Evolutionary conservation across 2,888 invertebrate species (phyloP).

Genomic region (Aromia moschata): DNA sequence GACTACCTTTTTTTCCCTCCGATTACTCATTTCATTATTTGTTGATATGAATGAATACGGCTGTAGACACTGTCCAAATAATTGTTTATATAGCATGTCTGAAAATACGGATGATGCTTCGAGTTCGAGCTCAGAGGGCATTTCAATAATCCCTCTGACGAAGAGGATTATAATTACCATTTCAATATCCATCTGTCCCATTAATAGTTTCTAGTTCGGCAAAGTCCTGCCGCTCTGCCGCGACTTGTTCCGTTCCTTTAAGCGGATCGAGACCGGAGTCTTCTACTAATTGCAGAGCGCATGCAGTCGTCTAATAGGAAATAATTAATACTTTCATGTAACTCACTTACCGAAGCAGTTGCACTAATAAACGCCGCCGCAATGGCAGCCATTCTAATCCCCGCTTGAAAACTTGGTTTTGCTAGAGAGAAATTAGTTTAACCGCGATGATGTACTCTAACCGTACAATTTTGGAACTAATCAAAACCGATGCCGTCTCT

Average conservation of each 20-base stretch:
- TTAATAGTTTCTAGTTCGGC: neutral
- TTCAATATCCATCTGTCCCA: neutral
- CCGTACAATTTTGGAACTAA: slow-evolving; percentile 47
- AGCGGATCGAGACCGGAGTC: neutral
- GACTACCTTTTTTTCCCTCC: too few relatives aligned
- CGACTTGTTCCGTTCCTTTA: neutral
- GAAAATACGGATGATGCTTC: too few relatives aligned
- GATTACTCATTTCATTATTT: too few relatives aligned
- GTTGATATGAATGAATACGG: too few relatives aligned
- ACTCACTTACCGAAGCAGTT: slow-evolving; percentile 17
- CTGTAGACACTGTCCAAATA: too few relatives aligned
- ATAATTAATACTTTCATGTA: slow-evolving; percentile 19
- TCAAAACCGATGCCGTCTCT: slow-evolving; percentile 47
- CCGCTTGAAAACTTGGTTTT: slow-evolving; percentile 37
- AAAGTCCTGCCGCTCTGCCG: neutral
- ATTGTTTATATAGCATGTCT: too few relatives aligned
- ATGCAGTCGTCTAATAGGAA: slow-evolving; percentile 3
- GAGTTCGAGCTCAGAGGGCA: too few relatives aligned
- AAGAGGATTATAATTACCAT: neutral
- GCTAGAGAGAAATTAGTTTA: slow-evolving; percentile 47
- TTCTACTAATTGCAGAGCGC: neutral
- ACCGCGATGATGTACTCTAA: slow-evolving; percentile 44
- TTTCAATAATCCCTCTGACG: too few relatives aligned
- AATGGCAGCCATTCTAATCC: slow-evolving; percentile 21
- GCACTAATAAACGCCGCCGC: slow-evolving; percentile 8